A percentile compares a stretch with the other conserved stretches of the same genome.
phyloP scores from a whole-genome alignment of 2,113 vertebrate genomes.

The Terrapene triunguis region DNA sequence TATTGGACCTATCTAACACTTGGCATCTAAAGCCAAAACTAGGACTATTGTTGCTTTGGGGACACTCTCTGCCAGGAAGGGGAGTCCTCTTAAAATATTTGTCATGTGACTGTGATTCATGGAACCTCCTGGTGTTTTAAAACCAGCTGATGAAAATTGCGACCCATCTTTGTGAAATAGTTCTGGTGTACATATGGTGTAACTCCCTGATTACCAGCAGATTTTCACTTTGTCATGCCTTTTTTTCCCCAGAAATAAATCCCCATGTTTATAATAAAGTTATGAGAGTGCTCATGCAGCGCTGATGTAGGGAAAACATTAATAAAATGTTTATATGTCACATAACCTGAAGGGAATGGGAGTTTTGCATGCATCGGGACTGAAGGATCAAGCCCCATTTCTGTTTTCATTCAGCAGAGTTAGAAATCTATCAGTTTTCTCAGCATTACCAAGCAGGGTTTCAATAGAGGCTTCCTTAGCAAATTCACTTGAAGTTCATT shows the following conservation, averaged over 20 bases:
- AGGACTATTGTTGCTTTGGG: not conserved
- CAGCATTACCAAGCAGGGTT: conserved; percentile 1
- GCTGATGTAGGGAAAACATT: not conserved
- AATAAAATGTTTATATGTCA: not conserved
- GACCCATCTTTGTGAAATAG: not conserved
- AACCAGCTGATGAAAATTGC: not conserved
- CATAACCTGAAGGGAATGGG: conserved; percentile 10
- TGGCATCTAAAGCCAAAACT: not conserved
- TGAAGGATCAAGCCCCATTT: conserved; percentile 15
- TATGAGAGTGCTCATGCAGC: not conserved
- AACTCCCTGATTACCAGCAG: not conserved
- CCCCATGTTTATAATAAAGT: not conserved
- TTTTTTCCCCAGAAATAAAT: not conserved
- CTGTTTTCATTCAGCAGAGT: not conserved
- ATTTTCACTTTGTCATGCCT: not conserved
- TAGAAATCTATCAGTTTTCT: not conserved
- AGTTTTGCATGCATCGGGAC: not conserved
- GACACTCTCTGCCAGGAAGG: not conserved
- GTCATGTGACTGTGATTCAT: conserved; percentile 25
- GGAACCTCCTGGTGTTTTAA: not conserved
- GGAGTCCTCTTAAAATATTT: conserved; percentile 16
- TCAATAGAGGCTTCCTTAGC: conserved; percentile 8
- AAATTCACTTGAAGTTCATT: conserved; percentile 23
- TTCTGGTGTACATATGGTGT: not conserved
- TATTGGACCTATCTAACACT: not conserved